Percentiles rank a stretch among this genome's conserved stretches.
Conservation (phyloP, 2,797 vertebrate genomes). For the Melanotaenia nigrans region DNA sequence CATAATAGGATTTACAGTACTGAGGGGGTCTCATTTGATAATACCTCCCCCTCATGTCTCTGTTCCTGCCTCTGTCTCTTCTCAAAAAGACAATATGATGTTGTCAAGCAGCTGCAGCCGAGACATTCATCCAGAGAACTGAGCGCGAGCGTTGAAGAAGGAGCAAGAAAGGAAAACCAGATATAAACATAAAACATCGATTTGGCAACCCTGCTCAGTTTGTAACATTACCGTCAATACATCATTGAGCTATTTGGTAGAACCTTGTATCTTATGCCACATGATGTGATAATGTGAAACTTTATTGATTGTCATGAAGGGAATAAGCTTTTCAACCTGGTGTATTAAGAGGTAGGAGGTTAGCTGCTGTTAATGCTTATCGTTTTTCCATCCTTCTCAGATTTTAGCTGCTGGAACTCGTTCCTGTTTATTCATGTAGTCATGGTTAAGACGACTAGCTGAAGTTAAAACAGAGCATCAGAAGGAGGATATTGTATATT, state of each 20-base stretch:
- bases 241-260: conserved; percentile 21
- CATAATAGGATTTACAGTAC: conserved; percentile 13
- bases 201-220: conserved; percentile 32
- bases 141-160: conserved; percentile 9
- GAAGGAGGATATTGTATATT: background rate
- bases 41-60: background rate
- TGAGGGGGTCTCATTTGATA: conserved; percentile 27
- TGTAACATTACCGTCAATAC: conserved; percentile 54
- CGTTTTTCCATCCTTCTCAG: background rate
- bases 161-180: conserved; percentile 21
- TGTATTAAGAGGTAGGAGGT: conserved; percentile 44
- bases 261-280: conserved; percentile 49
- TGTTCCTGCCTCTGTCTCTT: conserved; percentile 18
- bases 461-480: too few species aligned
- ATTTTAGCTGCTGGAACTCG: background rate
- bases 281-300: conserved; percentile 51
- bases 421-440: background rate
- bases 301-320: conserved; percentile 44
- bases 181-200: conserved; percentile 33
- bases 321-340: conserved; percentile 1
- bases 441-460: too few species aligned
- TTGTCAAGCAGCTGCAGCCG: conserved; percentile 1
- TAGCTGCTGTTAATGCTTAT: conserved; percentile 2
- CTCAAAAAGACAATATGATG: conserved; percentile 9
- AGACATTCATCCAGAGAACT: conserved; percentile 19